Base-by-base conservation (phyloP, 2,113 vertebrate genomes). In the Heterotilapia buettikoferi region DNA sequence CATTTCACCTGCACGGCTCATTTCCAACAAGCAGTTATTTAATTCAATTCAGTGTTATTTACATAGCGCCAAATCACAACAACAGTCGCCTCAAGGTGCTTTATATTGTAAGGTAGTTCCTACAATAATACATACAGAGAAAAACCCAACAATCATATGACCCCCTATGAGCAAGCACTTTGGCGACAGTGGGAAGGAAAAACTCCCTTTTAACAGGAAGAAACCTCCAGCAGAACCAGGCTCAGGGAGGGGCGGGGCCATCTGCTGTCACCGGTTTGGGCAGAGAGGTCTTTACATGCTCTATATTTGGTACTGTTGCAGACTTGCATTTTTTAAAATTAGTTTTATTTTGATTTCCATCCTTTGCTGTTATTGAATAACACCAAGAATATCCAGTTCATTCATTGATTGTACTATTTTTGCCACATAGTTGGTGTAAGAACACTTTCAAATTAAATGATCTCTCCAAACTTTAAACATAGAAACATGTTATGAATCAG, bases 71-170 rank as follows among this genome's bases (percentile, higher is more conserved):
- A 56, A 56, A 56, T 56, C 3, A 56, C n/a, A 56, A 24, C 6
- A 24, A 4, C 52, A 6, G 0, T 24, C 1, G 2, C 53, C 21
- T 0, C 21, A 56, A 26, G 11, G 6, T 56, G 6, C 53, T 4
- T 56, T 56, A 12, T 56, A 56, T 1, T 7, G 2, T 57, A 3
- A 29, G 7, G 54, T 29, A 0, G 12, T 29, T 4, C 24, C 2
- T 57, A 1, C 24, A 29, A 57, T 3, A 57, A 29, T 29, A 57
- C 4, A 29, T 16, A 29, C 7, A 57, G 56, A 29, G 56, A 57
- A 57, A 57, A 57, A 5, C 12, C 54, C 24, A 57, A 5, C 54
- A 16, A 57, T 3, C 54, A 26, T 3, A 1, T 16, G 56, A 57
- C 3, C 7, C 4, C 3, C 24, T 9, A 2, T 9, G 56, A 57